Base-by-base conservation (phyloP, 2,888 invertebrate species). In the Drosophila kanekoi region DNA sequence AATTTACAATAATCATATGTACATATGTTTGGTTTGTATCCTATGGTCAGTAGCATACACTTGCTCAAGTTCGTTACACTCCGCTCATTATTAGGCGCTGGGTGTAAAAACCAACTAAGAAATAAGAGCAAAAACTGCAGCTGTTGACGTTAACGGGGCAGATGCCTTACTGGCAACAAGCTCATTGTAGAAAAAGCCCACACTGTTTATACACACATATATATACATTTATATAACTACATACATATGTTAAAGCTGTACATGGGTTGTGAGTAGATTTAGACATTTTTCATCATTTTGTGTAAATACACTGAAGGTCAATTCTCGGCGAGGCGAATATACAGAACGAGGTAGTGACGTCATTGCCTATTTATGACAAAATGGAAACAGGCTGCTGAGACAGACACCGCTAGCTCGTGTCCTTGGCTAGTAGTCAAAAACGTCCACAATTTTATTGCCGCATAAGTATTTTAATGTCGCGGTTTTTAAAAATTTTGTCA, bases 61-160 rank as follows among this genome's bases (percentile, higher is more conserved):
- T 28, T 23, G 13, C 20, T 13, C 14, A 32, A 57, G 16, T 49
- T 61, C 40, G 14, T 43, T 49, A 37, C 18, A 14, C 60, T n/a
- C 52, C 41, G 13, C 14, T 1, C 4, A 9, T 16, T 20, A 33
- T 44, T 10, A 9, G 13, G 3, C 41, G 28, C 53, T 40, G 70
- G 70, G 68, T 69, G 44, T 61, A 48, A 75, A 72, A 79, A 79
- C 62, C 62, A 82, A 80, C 79, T 67, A 77, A 79, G 71, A 80
- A 83, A 83, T 80, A 74, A 77, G 74, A 66, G 45, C 57, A 68
- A 62, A 64, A 81, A 69, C 35, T 62, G 58, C 73, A 80, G 66
- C 64, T 77, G 78, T 33, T 73, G 80, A 82, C 66, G 77, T 80
- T 82, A 82, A 79, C 82, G 79, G 79, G 73, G 58, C 73, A 77